Evolutionary conservation across 2,797 vertebrate genomes (phyloP), one percentile per base, ranked within the genome.

Genomic region (Scomberomorus guttatus): DNA sequence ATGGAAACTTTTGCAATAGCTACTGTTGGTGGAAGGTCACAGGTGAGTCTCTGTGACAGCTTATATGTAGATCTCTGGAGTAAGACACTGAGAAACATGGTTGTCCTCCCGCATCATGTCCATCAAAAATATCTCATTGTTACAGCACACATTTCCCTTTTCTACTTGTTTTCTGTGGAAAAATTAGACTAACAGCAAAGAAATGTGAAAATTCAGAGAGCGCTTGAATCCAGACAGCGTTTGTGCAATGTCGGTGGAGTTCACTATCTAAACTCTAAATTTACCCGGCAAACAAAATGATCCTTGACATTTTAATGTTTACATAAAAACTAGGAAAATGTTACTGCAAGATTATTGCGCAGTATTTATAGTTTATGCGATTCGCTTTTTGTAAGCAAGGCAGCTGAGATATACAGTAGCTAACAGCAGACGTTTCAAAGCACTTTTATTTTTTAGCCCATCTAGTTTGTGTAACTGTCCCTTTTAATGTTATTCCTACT

Each of bases 1-100:
- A 90, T 89, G 83, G 83, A 86, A 90, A 89, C 61, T 48, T 82
- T 63, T 15, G 5, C 18, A 12, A 46, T 4, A 44, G 3, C 0
- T 32, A 27, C 2, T 72, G 42, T 50, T 32, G 51, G 12, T 54
- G 18, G 6, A 69, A 55, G 15, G 68, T 46, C 34, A 48, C 50
- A 60, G 3, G 13, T n/a, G 51, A 15, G 25, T 39, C 14, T 4
- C 22, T 3, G n/a, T 15, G 18, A 34, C 44, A 20, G 25, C 1
- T 22, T 27, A 50, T 13, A 34, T 37, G 2, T 5, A 17, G 2
- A 34, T 18, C 37, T 52, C 20, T 51, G 55, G 18, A 56, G 15
- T 6, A 69, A 44, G 14, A 39, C 0, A 1, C 4, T 27, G 12
- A 52, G 37, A 52, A 32, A 34, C 12, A 58, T n/a, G 15, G 13